These are phyloP conservation scores for Chloroceryle aenea DNA, from an alignment of 2,113 vertebrate genomes.

Conservation along the genomic window DNA sequence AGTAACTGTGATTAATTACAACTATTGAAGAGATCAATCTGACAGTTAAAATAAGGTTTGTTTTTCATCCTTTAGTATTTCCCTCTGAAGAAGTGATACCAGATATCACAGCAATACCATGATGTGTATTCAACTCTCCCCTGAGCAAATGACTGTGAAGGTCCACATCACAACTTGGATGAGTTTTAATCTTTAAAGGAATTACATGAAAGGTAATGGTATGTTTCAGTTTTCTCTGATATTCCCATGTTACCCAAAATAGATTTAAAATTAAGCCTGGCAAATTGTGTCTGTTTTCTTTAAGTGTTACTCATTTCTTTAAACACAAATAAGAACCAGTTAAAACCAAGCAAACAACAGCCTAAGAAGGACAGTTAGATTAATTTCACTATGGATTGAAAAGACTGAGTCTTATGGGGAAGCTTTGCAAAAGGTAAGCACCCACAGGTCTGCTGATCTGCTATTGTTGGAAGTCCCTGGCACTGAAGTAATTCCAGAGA, in stretches of 20 bases:
- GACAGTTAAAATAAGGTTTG: conserved; percentile 31
- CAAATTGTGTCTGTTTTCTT: fast-evolving
- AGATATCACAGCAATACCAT: neutral
- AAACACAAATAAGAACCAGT: neutral
- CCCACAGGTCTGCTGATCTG: neutral
- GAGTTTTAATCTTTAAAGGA: neutral
- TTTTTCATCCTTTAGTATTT: conserved; percentile 27
- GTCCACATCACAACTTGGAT: neutral
- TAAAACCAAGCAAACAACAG: neutral
- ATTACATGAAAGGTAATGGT: neutral
- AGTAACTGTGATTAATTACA: conserved; percentile 51
- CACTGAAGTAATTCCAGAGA: neutral
- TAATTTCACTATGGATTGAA: neutral
- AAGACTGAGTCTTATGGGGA: neutral
- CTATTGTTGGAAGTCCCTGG: neutral
- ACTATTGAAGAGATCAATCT: conserved; percentile 30
- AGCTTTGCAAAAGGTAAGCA: neutral
- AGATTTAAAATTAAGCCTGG: neutral
- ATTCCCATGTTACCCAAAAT: neutral
- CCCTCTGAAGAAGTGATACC: neutral
- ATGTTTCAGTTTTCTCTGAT: neutral
- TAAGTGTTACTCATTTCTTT: neutral
- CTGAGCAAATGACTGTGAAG: neutral
- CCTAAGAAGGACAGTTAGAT: neutral
- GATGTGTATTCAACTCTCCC: neutral